A percentile compares a stretch with the other conserved stretches of the same genome.
phyloP scores from a whole-genome alignment of 2,797 vertebrate genomes.

The Chloroceryle amazona region DNA sequence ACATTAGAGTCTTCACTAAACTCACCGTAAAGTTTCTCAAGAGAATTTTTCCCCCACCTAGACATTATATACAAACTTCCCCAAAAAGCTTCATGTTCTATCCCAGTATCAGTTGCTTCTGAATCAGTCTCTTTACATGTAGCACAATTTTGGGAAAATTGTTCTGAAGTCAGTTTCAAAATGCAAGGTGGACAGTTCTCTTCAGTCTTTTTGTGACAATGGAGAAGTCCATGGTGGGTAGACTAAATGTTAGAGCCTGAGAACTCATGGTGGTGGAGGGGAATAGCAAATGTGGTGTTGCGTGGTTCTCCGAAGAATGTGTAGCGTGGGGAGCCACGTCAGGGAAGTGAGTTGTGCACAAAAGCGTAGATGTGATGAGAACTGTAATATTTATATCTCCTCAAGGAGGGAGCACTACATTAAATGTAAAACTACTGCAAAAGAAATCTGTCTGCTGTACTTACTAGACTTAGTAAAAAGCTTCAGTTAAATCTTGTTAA shows the following conservation, averaged over 20 bases:
- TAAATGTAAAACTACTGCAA: conserved; percentile 29
- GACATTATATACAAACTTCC: conserved; percentile 60
- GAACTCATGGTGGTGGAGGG: neutral
- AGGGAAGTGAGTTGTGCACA: neutral
- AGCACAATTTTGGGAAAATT: conserved; percentile 71
- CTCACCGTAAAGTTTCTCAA: neutral
- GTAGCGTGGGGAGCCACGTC: fast-evolving
- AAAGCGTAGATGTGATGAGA: neutral
- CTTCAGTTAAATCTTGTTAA: neutral
- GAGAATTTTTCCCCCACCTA: neutral
- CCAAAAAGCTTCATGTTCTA: conserved; percentile 67
- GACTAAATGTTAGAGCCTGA: conserved; percentile 64
- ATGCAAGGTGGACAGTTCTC: conserved; percentile 47
- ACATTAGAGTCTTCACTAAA: neutral
- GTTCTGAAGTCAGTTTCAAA: conserved; percentile 64
- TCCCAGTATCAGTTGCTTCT: conserved; percentile 66
- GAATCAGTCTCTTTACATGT: conserved; percentile 75
- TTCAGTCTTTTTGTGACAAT: conserved; percentile 61
- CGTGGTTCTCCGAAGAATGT: fast-evolving
- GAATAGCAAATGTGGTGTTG: neutral
- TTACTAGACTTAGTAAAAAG: conserved; percentile 5
- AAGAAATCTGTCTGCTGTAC: neutral
- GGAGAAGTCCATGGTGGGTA: conserved; percentile 66
- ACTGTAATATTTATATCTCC: neutral
- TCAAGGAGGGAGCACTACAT: conserved; percentile 5